Conservation (phyloP, 2,797 vertebrate species). For the Acrossocheilus fasciatus region DNA sequence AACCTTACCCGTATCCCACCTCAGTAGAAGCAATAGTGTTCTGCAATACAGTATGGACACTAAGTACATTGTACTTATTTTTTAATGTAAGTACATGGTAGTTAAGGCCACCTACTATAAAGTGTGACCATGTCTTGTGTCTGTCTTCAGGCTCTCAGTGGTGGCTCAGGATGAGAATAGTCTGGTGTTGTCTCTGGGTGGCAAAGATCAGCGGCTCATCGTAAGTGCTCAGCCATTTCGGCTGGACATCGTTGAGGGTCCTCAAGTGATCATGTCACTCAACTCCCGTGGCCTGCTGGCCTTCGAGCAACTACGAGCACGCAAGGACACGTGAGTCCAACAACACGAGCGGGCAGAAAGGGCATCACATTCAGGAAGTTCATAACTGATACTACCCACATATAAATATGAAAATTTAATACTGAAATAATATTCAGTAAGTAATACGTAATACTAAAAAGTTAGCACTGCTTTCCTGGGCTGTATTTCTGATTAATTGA, state of each 20-base stretch:
- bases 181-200: conserved; percentile 85
- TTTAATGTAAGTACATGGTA: too few relatives aligned
- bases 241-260: conserved; percentile 87
- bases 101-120: too few relatives aligned
- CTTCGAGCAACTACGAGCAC: conserved; percentile 90
- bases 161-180: conserved; percentile 87
- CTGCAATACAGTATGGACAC: too few relatives aligned
- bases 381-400: not conserved
- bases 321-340: conserved; percentile 92
- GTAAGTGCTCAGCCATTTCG: conserved; percentile 88
- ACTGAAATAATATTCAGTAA: not conserved
- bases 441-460: not conserved
- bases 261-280: conserved; percentile 89
- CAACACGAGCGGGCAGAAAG: not conserved
- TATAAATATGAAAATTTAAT: not conserved
- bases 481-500: conserved; percentile 7
- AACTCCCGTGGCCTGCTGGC: conserved; percentile 91
- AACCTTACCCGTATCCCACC: too few relatives aligned
- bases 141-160: conserved; percentile 70
- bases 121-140: not conserved
- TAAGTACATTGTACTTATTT: too few relatives aligned
- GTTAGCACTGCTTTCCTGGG: not conserved
- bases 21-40: too few relatives aligned
- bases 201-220: conserved; percentile 84
- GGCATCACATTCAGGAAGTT: not conserved